Percentiles rank a stretch among this genome's conserved stretches.
phyloP scores from a whole-genome alignment of 35 echinoderm and acorn worm genomes.

The Strongylocentrotus purpuratus region DNA sequence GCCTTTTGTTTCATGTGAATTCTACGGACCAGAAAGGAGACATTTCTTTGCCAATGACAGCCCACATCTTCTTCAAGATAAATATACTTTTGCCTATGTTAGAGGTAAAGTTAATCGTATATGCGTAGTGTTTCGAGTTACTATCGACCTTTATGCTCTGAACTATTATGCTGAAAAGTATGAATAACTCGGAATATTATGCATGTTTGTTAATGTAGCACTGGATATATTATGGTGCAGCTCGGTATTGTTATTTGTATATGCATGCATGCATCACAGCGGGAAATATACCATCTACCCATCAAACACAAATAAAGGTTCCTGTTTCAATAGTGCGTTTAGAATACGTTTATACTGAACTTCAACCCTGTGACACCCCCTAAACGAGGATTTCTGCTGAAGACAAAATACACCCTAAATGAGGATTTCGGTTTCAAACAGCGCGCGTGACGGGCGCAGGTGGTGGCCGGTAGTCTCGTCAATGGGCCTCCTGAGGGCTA shows the following conservation, averaged over 20 bases:
- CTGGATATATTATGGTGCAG: background rate
- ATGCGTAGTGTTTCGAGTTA: background rate
- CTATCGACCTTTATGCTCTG: background rate
- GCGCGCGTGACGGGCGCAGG: too few relatives aligned
- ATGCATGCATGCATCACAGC: background rate
- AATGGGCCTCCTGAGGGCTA: too few relatives aligned
- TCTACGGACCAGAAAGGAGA: conserved; percentile 26
- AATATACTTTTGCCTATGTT: conserved; percentile 35
- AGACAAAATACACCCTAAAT: too few relatives aligned
- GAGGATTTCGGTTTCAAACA: too few relatives aligned
- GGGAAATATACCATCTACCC: background rate
- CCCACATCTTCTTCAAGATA: background rate
- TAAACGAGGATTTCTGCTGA: too few relatives aligned
- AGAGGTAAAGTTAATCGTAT: background rate
- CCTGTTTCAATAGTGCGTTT: too few relatives aligned
- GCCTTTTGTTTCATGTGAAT: conserved; percentile 27
- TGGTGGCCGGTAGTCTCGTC: too few relatives aligned
- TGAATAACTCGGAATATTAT: background rate
- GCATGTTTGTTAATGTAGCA: background rate
- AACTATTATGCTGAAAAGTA: background rate
- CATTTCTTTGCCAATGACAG: conserved; percentile 37
- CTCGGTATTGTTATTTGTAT: background rate
- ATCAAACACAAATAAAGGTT: too few relatives aligned
- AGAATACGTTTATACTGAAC: too few relatives aligned
- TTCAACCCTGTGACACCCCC: too few relatives aligned